Base-by-base conservation (phyloP, 2,888 invertebrate species). In the Aelia acuminata region DNA sequence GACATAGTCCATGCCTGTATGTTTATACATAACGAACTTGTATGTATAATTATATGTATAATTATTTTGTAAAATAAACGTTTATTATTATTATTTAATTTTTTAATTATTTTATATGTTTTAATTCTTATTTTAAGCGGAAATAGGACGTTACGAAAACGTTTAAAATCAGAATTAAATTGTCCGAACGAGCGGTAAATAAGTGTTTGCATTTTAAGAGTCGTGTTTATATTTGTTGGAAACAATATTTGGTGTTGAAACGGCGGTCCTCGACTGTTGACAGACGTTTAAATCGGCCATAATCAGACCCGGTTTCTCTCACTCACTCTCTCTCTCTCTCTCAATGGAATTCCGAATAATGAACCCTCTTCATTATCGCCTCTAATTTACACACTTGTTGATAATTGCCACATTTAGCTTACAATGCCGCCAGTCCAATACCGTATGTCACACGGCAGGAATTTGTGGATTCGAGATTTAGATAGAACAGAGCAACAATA, bases 241-340 rank as follows among this genome's bases (percentile, higher is more conserved):
- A 80, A 80, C 80, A 80, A 80, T 80, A 80, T 80, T 80, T 80
- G 80, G 80, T 80, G 80, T 80, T 80, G 43, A 43, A 80, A 43
- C 43, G 80, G 20, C 63, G 35, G 80, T 43, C 43, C 43, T 80
- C 39, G 53, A 50, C 35, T 85, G 85, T 85, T 85, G 85, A 85
- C 85, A 85, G 53, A 85, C 85, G 53, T 85, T 85, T 85, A 85
- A 85, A 85, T 85, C 85, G 48, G 85, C 85, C 85, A 85, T 85
- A 85, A 85, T 85, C 85, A 85, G 85, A 13, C 3, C 50, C 18
- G 0, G 7, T 35, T 39, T 75, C 75, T 35, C 35, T 35, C 75
- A 39, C 80, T 43, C 80, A 22, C 43, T 7, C 22, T 80, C 80
- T 47, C 80, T 39, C 50, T 85, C 85, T 57, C 85, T 85, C 85